phyloP scores from a whole-genome alignment of 2,888 invertebrate species.

The Pollenia griseotomentosa region DNA sequence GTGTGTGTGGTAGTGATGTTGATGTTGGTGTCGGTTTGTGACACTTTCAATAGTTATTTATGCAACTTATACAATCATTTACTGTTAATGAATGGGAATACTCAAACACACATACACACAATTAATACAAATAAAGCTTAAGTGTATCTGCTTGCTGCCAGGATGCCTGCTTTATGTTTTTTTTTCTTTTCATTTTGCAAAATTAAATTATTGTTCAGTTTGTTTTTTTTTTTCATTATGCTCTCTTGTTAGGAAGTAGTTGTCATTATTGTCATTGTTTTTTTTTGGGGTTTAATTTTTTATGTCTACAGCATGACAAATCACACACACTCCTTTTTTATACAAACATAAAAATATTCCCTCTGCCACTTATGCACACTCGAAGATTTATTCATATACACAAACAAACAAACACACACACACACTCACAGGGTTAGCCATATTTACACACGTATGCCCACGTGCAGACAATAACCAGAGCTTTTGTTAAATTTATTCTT shows the following conservation, averaged over 20 bases:
- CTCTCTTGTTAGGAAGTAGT: constrained; percentile 16
- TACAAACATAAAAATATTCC: background rate
- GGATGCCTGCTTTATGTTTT: background rate
- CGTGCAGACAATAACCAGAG: constrained; percentile 19
- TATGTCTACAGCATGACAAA: constrained; percentile 16
- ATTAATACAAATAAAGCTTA: background rate
- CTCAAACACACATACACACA: background rate
- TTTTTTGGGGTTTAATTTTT: constrained; percentile 6
- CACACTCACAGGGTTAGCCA: background rate
- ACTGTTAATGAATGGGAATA: background rate
- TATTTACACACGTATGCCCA: background rate
- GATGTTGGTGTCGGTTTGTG: background rate
- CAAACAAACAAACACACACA: background rate
- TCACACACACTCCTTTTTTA: background rate
- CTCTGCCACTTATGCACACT: background rate
- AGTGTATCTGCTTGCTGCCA: background rate
- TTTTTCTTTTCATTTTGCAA: background rate
- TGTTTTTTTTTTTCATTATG: background rate
- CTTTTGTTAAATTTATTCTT: constrained; percentile 33
- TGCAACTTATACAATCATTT: background rate
- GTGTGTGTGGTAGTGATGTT: background rate
- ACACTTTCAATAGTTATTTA: constrained; percentile 8
- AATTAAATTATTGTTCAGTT: constrained; percentile 43
- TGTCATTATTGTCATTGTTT: constrained; percentile 20
- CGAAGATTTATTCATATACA: background rate